A percentile compares a stretch with the other conserved stretches of the same genome.
These are phyloP conservation scores for Stichopus chloronotus DNA, from an alignment of 35 echinoderm and acorn worm species.

Conservation along the genomic window DNA sequence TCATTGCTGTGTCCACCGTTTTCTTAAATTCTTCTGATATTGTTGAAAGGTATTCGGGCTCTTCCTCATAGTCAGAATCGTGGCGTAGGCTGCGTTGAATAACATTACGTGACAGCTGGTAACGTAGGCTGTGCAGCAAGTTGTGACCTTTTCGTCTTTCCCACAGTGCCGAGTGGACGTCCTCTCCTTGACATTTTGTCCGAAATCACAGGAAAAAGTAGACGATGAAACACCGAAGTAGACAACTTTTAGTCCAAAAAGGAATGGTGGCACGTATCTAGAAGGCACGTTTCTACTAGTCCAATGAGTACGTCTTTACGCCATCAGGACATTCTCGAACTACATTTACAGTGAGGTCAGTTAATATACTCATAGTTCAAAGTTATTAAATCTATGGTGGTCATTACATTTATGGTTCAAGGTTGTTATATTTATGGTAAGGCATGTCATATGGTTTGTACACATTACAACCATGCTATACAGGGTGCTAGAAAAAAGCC, in stretches of 20 bases:
- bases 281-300: no score
- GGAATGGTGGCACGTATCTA: background rate
- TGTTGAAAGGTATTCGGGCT: background rate
- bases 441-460: no score
- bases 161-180: background rate
- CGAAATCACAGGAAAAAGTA: background rate
- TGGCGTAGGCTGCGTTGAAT: constrained; percentile 11
- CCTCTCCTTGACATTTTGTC: constrained; percentile 6
- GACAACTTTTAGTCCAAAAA: background rate
- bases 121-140: background rate
- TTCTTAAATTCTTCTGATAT: background rate
- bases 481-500: no score
- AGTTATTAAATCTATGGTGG: no score
- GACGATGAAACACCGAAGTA: background rate
- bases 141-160: background rate
- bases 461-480: no score
- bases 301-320: no score
- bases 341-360: no score
- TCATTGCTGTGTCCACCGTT: constrained; percentile 11
- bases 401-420: no score
- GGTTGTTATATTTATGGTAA: no score
- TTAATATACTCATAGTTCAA: no score
- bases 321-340: no score
- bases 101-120: background rate
- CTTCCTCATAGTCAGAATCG: background rate